Evolutionary conservation across 2,888 invertebrate genomes (phyloP).

Genomic region (Sussaba pulchella): DNA sequence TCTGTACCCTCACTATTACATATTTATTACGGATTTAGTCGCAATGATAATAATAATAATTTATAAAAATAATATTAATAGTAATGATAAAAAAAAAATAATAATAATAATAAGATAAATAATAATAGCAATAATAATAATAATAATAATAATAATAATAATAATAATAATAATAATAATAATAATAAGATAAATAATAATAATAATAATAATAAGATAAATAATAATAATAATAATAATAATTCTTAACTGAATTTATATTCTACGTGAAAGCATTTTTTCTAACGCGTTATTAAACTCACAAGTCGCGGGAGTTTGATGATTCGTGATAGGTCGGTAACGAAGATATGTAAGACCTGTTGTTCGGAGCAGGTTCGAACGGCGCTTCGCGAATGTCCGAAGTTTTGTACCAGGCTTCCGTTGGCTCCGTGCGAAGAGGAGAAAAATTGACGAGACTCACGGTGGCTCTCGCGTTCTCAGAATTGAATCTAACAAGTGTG

Average conservation of each 20-base stretch:
- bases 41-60: too few species aligned
- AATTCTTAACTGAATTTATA: slow-evolving; percentile 1
- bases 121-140: too few species aligned
- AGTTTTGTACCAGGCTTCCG: slow-evolving; percentile 36
- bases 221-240: too few species aligned
- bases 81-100: too few species aligned
- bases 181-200: too few species aligned
- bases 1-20: too few species aligned
- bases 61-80: too few species aligned
- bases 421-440: slow-evolving; percentile 56
- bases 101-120: too few species aligned
- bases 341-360: slow-evolving; percentile 30
- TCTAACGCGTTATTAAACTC: slow-evolving; percentile 27
- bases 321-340: slow-evolving; percentile 59
- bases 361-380: slow-evolving; percentile 21
- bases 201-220: too few species aligned
- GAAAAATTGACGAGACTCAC: slow-evolving; percentile 77
- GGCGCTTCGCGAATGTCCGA: slow-evolving; percentile 39
- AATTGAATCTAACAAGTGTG: slow-evolving; percentile 83
- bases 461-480: slow-evolving; percentile 74
- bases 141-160: too few species aligned
- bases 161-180: too few species aligned
- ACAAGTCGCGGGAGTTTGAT: slow-evolving; percentile 60
- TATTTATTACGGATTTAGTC: too few species aligned
- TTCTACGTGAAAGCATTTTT: neutral